Evolutionary conservation across 2,888 invertebrate genomes (phyloP).

Genomic region (Chloroclystis v-ata): DNA sequence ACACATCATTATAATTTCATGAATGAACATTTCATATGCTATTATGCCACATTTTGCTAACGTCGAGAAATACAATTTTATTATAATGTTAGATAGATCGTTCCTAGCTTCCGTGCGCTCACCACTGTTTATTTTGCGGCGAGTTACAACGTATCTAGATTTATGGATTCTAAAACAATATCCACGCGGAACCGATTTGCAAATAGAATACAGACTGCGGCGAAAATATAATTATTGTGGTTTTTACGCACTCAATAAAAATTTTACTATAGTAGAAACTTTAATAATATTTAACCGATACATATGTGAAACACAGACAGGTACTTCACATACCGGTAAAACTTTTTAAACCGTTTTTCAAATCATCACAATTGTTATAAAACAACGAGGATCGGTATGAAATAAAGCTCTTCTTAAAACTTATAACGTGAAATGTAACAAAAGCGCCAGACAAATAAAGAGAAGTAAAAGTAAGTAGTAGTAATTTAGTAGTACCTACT

Average conservation of each 20-base stretch:
- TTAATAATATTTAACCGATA: no score
- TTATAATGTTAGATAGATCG: constrained; percentile 21
- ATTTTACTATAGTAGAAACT: no score
- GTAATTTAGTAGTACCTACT: no score
- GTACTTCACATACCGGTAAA: no score
- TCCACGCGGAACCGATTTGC: constrained; percentile 18
- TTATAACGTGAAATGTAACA: constrained; percentile 17
- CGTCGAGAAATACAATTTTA: constrained; percentile 28
- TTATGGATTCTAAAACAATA: constrained; percentile 25
- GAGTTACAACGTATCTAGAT: constrained; percentile 18
- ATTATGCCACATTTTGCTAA: constrained; percentile 27
- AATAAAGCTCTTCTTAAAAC: constrained; percentile 17
- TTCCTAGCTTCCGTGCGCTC: constrained; percentile 23
- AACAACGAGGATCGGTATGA: constrained; percentile 12
- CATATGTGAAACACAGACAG: no score
- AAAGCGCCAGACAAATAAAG: constrained; percentile 19
- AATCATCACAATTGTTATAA: constrained; percentile 16
- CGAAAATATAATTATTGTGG: no score
- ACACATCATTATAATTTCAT: no score
- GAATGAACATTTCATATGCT: no score
- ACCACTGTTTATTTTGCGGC: constrained; percentile 27
- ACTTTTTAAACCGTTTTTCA: no score
- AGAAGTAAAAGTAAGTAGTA: no score
- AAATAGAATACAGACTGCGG: constrained; percentile 5
- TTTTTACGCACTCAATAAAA: constrained; percentile 3